Evolutionary conservation across 2,797 vertebrate genomes (phyloP).

Genomic region (Carapus acus): DNA sequence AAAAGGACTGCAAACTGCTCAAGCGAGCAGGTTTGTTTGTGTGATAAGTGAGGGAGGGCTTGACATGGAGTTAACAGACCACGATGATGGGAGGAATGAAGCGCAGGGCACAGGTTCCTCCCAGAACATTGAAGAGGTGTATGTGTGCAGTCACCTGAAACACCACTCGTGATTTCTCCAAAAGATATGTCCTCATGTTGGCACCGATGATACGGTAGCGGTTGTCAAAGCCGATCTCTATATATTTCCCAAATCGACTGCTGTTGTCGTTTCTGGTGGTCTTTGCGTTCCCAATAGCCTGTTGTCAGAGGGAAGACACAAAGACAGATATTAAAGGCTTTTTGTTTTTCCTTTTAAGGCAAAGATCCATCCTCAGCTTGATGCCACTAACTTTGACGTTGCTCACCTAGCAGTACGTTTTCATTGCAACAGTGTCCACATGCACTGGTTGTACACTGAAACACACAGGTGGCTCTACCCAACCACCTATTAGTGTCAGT

Average conservation of each 20-base stretch:
- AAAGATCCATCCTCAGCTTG: not conserved
- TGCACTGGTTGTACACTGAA: constrained; percentile 14
- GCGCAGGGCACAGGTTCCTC: not conserved
- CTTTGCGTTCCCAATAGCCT: constrained; percentile 98
- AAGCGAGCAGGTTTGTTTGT: constrained; percentile 1
- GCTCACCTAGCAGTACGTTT: too few species aligned
- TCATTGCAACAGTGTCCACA: too few species aligned
- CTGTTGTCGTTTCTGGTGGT: constrained; percentile 98
- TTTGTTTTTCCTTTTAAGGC: not conserved
- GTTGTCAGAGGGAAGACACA: not conserved
- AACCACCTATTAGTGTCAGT: constrained; percentile 8
- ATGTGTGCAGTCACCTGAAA: constrained; percentile 82
- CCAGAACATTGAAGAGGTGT: not conserved
- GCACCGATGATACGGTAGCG: constrained; percentile 91
- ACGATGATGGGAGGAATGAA: not conserved
- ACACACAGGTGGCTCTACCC: too few species aligned
- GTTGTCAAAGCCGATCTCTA: constrained; percentile 95
- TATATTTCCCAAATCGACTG: constrained; percentile 98
- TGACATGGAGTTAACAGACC: not conserved
- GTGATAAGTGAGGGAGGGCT: not conserved
- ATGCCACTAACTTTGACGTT: not conserved
- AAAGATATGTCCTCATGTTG: constrained; percentile 98
- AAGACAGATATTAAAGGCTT: not conserved
- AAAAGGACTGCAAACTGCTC: constrained; percentile 4
- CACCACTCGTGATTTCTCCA: constrained; percentile 96